A percentile compares a stretch with the other conserved stretches of the same genome.
phyloP scores from a whole-genome alignment of 2,113 vertebrate genomes.

The Hypomesus transpacificus region DNA sequence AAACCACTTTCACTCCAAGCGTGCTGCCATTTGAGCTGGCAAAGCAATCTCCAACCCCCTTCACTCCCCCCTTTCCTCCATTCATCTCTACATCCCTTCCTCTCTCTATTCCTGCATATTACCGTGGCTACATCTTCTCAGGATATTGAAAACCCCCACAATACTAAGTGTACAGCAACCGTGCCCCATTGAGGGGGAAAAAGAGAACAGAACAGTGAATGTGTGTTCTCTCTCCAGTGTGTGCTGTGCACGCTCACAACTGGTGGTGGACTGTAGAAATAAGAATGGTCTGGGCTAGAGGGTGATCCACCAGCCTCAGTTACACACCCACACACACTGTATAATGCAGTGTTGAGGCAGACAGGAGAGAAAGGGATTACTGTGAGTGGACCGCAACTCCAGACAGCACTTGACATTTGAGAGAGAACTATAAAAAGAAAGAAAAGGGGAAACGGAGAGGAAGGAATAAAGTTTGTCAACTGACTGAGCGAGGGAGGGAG shows the following conservation, averaged over 20 bases:
- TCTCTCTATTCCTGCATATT: background rate
- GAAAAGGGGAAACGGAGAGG: background rate
- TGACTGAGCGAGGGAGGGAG: background rate
- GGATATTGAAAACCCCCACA: background rate
- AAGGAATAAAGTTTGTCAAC: background rate
- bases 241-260: too few species aligned
- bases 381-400: background rate
- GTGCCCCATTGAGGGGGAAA: background rate
- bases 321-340: background rate
- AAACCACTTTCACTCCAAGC: background rate
- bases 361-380: background rate
- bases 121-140: background rate
- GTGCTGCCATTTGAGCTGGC: background rate
- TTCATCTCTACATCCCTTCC: background rate
- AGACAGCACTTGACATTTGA: slow-evolving; percentile 5
- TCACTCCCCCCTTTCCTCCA: background rate
- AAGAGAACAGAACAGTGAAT: background rate
- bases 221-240: background rate
- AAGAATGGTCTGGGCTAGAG: too few species aligned
- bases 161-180: background rate
- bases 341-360: background rate
- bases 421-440: background rate
- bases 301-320: too few species aligned
- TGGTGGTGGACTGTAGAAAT: too few species aligned
- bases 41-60: slow-evolving; percentile 8